A percentile compares a stretch with the other conserved stretches of the same genome.
Conservation (phyloP, 1,140 invertebrate genomes). For the Piezodorus guildinii region DNA sequence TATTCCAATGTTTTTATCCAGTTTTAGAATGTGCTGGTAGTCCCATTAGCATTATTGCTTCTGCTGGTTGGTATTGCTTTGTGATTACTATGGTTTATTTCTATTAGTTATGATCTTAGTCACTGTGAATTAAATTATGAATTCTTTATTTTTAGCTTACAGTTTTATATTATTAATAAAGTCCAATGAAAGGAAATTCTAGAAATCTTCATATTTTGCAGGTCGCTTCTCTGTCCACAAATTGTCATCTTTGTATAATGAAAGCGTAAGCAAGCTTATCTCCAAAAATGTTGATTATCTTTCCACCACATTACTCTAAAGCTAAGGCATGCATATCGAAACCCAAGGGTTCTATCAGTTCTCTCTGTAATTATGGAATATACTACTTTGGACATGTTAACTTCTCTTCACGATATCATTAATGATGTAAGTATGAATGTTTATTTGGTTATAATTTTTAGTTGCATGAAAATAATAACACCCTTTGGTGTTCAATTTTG, state of each 20-base stretch:
- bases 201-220: slow-evolving; percentile 33
- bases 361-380: slow-evolving; percentile 51
- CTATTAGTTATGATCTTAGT: neutral
- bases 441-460: slow-evolving; percentile 21
- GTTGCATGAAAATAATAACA: neutral
- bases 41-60: slow-evolving; percentile 24
- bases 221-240: slow-evolving; percentile 42
- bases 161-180: too few relatives aligned
- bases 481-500: too few relatives aligned
- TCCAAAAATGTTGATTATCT: slow-evolving; percentile 52
- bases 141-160: neutral
- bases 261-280: slow-evolving; percentile 41
- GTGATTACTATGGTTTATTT: too few relatives aligned
- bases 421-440: slow-evolving; percentile 39
- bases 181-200: too few relatives aligned
- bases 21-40: slow-evolving; percentile 52
- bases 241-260: slow-evolving; percentile 40
- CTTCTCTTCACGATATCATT: slow-evolving; percentile 48
- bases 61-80: slow-evolving; percentile 18
- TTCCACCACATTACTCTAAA: slow-evolving; percentile 49
- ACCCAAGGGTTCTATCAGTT: slow-evolving; percentile 43
- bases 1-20: slow-evolving; percentile 51
- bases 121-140: neutral
- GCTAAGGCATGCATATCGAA: slow-evolving; percentile 41
- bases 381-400: slow-evolving; percentile 44